Percentiles rank a stretch among this genome's conserved stretches.
Evolutionary conservation across 2,888 invertebrate genomes (phyloP).

Genomic region (Chaitophorus viminalis): DNA sequence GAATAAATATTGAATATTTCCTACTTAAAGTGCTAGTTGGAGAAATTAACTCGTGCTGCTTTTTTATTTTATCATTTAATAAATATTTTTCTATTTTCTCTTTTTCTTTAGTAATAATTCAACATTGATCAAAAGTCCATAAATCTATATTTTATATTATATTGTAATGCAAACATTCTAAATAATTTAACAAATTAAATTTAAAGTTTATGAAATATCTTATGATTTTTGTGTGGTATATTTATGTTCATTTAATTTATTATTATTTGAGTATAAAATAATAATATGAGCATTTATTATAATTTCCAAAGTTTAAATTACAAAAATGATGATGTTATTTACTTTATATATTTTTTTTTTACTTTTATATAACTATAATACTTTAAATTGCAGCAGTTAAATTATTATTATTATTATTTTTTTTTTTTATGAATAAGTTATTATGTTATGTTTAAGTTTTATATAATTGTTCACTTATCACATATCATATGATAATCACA

Average conservation of each 20-base stretch:
- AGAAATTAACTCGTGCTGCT: no score
- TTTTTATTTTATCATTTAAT: no score
- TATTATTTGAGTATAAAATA: no score
- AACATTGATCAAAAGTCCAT: no score
- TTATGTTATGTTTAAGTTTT: slow-evolving; percentile 48
- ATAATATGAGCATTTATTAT: background rate
- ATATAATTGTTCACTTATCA: slow-evolving; percentile 36
- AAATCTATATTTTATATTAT: background rate
- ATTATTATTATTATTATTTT: background rate
- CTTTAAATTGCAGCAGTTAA: background rate
- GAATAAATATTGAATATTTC: background rate
- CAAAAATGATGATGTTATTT: background rate
- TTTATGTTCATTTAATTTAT: background rate
- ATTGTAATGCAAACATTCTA: background rate
- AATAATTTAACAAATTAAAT: background rate
- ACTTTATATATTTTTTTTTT: slow-evolving; percentile 1
- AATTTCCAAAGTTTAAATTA: slow-evolving; percentile 1
- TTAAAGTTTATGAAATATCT: background rate
- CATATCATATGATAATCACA: slow-evolving; percentile 6
- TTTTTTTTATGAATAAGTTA: slow-evolving; percentile 20
- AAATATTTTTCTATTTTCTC: no score
- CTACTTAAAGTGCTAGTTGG: background rate
- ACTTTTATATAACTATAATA: slow-evolving; percentile 5
- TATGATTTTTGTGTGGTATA: background rate
- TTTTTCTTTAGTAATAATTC: no score